Base-by-base conservation (phyloP, 2,888 invertebrate genomes). In the Campoplex nolae region DNA sequence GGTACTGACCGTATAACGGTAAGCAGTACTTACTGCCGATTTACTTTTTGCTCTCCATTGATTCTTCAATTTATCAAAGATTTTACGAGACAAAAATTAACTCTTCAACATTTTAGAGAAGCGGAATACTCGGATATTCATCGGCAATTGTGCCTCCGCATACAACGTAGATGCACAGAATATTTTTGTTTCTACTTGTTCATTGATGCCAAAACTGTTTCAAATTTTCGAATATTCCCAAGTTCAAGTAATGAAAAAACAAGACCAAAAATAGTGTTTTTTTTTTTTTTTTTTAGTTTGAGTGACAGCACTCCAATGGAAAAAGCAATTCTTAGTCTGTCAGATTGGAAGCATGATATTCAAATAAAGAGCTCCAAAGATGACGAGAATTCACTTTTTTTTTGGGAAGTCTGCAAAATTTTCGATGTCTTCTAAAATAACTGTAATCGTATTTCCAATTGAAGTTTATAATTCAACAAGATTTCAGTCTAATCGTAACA, bases 1-100 rank as follows among this genome's bases (percentile, higher is more conserved):
- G 68, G 73, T 56, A 68, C 48, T 45, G 73, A 74, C 73, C 45
- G 74, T n/a, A 23, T 80, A 84, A 86, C 86, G 84, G 83, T 81
- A 80, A 83, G 71, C 28, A 65, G 65, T 56, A 77, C 54, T n/a
- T 38, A 51, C 85, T 67, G 58, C 28, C 32, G 71, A 62, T 70
- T 86, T 79, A 32, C 48, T 65, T 32, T 42, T 38, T 0, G 28
- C 32, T 35, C 56, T 68, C 16, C 62, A 38, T 54, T 35, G 28
- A 56, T 71, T 58, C 45, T 48, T 23, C 38, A 28, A 80, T 45
- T 51, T 13, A 35, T 35, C 48, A 35, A 13, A n/a, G 11, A 56
- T 56, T 71, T n/a, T 1, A 71, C 9, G 71, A 38, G 62, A 32
- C 32, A 32, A 32, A 62, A 32, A 62, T 16, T 0, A 32, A 32